Conservation (phyloP, 2,888 invertebrate genomes). For the Allygus modestus region DNA sequence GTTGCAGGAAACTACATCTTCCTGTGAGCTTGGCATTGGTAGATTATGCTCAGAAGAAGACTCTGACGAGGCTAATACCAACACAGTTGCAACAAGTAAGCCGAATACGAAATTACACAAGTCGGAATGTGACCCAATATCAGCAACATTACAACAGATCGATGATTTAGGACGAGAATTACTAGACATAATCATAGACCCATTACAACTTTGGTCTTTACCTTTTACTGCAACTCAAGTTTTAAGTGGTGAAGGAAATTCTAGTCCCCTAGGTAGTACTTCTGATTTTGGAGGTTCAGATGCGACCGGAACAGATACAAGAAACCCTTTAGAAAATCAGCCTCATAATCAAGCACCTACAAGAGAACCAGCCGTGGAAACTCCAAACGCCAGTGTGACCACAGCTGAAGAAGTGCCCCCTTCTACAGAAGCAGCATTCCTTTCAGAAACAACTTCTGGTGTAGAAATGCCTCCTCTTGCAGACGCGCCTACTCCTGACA, state of each 20-base stretch:
- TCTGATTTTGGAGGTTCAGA: background rate
- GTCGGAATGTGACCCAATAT: background rate
- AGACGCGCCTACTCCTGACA: background rate
- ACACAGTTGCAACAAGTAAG: background rate
- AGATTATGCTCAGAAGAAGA: background rate
- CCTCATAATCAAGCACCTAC: too few relatives aligned
- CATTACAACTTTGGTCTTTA: background rate
- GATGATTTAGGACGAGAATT: background rate
- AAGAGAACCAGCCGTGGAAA: background rate
- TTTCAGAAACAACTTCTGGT: background rate
- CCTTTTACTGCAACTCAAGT: background rate
- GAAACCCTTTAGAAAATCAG: background rate
- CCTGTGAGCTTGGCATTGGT: background rate
- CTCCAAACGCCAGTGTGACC: background rate
- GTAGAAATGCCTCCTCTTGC: background rate
- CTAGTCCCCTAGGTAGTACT: background rate
- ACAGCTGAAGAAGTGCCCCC: background rate
- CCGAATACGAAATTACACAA: background rate
- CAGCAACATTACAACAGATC: background rate
- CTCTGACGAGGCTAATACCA: background rate
- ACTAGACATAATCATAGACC: background rate
- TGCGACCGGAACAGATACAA: too few relatives aligned
- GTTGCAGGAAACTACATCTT: background rate
- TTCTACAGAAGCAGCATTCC: background rate
- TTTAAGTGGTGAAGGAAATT: background rate